Evolutionary conservation across 2,888 invertebrate species (phyloP).

Genomic region (Plagodis dolabraria): DNA sequence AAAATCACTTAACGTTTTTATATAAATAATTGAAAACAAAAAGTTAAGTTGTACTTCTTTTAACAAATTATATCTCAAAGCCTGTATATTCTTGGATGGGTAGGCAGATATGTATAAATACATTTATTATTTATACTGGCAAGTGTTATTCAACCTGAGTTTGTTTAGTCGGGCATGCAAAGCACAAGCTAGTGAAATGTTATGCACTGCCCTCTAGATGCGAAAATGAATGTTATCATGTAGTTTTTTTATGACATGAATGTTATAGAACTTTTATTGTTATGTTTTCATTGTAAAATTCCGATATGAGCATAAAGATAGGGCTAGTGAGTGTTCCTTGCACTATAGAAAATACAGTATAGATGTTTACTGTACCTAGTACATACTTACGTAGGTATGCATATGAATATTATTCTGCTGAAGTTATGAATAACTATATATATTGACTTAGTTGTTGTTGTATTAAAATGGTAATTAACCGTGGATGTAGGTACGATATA

Average conservation of each 20-base stretch:
- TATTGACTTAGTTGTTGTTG: too few species aligned
- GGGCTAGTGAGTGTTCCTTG: slow-evolving; percentile 26
- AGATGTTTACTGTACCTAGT: slow-evolving; percentile 19
- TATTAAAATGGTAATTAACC: too few species aligned
- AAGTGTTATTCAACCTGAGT: slow-evolving; percentile 49
- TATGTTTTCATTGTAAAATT: slow-evolving; percentile 22
- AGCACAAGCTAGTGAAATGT: slow-evolving; percentile 56
- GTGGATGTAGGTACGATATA: too few species aligned
- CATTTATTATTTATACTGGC: slow-evolving; percentile 11
- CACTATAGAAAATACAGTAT: slow-evolving; percentile 32
- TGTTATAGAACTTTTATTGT: slow-evolving; percentile 29
- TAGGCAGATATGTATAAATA: not conserved
- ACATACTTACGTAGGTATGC: not conserved
- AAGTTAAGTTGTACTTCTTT: too few species aligned
- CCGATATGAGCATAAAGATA: slow-evolving; percentile 25
- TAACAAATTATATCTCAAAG: too few species aligned
- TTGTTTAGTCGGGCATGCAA: slow-evolving; percentile 50
- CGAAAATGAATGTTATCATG: slow-evolving; percentile 38
- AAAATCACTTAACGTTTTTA: too few species aligned
- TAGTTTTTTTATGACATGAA: slow-evolving; percentile 31
- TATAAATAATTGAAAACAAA: too few species aligned
- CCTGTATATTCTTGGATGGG: too few species aligned
- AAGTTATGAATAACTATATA: too few species aligned
- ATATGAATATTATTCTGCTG: not conserved
- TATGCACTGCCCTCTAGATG: slow-evolving; percentile 50